Conservation (phyloP, 2,113 vertebrate genomes). For the Oreochromis niloticus region DNA sequence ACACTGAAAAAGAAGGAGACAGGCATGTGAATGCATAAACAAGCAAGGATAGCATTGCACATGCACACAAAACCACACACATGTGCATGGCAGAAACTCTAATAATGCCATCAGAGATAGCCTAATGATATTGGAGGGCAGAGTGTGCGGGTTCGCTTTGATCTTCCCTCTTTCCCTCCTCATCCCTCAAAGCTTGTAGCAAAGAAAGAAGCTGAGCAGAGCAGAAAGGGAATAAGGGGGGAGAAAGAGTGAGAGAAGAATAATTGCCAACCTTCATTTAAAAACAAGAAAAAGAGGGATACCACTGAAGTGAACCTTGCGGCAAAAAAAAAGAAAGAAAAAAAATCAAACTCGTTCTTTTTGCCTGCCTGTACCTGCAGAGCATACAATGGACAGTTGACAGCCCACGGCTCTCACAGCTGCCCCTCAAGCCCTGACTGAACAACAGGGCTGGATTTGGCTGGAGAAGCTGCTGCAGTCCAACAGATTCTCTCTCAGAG, state of each 20-base stretch:
- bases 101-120: conserved; percentile 53
- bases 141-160: conserved; percentile 45
- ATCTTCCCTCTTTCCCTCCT: conserved; percentile 20
- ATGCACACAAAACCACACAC: not conserved
- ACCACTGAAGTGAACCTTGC: not conserved
- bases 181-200: conserved; percentile 25
- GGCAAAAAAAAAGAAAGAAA: not conserved
- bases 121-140: conserved; percentile 55
- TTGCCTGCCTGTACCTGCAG: conserved; percentile 13
- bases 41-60: not conserved
- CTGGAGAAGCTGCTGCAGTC: not conserved
- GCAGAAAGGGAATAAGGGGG: not conserved
- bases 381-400: conserved; percentile 12
- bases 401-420: conserved; percentile 14
- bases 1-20: not conserved
- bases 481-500: conserved; percentile 6
- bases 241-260: not conserved
- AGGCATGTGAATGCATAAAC: not conserved
- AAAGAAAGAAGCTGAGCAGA: conserved; percentile 3
- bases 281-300: conserved; percentile 10
- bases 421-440: not conserved
- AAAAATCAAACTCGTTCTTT: not conserved
- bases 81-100: not conserved
- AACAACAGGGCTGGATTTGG: conserved; percentile 7
- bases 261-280: not conserved